phyloP scores from a whole-genome alignment of 2,888 invertebrate genomes.

The Noctua pronuba region DNA sequence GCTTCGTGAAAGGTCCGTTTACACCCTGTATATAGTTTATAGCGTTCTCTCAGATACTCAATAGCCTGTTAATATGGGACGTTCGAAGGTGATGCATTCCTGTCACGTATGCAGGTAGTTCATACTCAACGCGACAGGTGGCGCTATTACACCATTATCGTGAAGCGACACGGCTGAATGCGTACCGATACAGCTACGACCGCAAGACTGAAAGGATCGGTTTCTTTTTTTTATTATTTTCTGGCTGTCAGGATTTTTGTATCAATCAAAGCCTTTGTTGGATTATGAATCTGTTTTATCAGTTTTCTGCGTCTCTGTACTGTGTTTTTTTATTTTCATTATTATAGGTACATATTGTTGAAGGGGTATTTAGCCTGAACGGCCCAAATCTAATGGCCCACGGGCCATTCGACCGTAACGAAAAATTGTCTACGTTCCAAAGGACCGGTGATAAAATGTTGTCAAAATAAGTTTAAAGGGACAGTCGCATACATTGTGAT shows the following conservation, averaged over 20 bases:
- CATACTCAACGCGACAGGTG: conserved; percentile 39
- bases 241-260: too few species aligned
- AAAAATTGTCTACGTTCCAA: too few species aligned
- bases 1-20: too few species aligned
- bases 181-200: conserved; percentile 10
- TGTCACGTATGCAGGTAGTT: conserved; percentile 48
- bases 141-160: conserved; percentile 38
- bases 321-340: not conserved
- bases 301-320: not conserved
- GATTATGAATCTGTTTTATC: not conserved
- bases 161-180: conserved; percentile 20
- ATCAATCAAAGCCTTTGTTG: not conserved
- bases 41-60: conserved; percentile 14
- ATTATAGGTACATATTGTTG: too few species aligned
- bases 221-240: not conserved
- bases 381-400: too few species aligned
- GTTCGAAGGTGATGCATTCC: conserved; percentile 34
- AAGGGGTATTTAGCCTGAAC: too few species aligned
- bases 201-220: conserved; percentile 8
- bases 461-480: too few species aligned
- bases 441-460: too few species aligned
- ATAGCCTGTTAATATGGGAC: conserved; percentile 25
- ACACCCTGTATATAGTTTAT: conserved; percentile 5
- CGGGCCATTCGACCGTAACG: too few species aligned
- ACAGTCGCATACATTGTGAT: too few species aligned